These are phyloP conservation scores for Helicorthomorpha holstii DNA, from an alignment of 1,140 invertebrate genomes.

Conservation along the genomic window DNA sequence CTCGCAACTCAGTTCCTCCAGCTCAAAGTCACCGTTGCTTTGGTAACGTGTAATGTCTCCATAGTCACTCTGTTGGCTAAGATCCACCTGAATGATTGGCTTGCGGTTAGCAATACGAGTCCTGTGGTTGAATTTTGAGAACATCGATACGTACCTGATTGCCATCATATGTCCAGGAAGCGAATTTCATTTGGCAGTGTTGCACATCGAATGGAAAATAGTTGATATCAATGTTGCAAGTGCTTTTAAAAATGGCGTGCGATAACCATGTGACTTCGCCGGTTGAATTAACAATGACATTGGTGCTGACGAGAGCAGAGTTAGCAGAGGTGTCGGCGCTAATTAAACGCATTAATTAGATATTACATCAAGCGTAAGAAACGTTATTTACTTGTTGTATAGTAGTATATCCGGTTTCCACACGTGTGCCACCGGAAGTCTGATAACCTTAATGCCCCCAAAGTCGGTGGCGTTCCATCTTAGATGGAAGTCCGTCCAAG, in stretches of 20 bases:
- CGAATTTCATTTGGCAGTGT: slow-evolving; percentile 81
- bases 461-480: slow-evolving; percentile 77
- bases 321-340: slow-evolving; percentile 67
- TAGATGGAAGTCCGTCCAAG: slow-evolving; percentile 75
- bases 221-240: slow-evolving; percentile 78
- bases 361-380: background rate
- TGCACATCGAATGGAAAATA: slow-evolving; percentile 92
- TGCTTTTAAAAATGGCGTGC: slow-evolving; percentile 68
- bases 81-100: slow-evolving; percentile 36
- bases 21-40: slow-evolving; percentile 59
- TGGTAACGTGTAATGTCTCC: slow-evolving; percentile 61
- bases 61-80: slow-evolving; percentile 47
- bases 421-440: slow-evolving; percentile 35
- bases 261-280: slow-evolving; percentile 51
- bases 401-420: slow-evolving; percentile 75
- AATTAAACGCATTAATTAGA: too few species aligned
- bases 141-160: too few species aligned
- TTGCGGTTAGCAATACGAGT: background rate
- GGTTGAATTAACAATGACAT: slow-evolving; percentile 52
- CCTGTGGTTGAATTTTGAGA: too few species aligned
- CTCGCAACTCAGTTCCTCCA: slow-evolving; percentile 49
- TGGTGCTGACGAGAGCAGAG: slow-evolving; percentile 60
- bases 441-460: slow-evolving; percentile 60
- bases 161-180: slow-evolving; percentile 92
- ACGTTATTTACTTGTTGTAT: slow-evolving; percentile 60